These are phyloP conservation scores for Calephelis virginiensis DNA, from an alignment of 1,140 invertebrate species.

Conservation along the genomic window DNA sequence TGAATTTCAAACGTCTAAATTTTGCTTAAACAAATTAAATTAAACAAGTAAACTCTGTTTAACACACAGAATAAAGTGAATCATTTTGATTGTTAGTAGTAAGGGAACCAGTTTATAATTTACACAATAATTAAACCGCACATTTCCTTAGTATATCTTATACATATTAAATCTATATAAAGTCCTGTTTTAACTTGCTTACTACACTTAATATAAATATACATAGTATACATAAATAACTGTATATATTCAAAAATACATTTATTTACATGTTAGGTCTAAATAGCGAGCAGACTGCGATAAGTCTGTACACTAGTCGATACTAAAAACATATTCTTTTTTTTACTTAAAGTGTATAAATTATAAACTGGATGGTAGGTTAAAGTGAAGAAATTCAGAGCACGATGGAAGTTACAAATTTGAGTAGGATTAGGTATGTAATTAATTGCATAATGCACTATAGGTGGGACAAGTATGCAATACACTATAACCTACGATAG, in stretches of 20 bases:
- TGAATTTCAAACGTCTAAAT: too few species aligned
- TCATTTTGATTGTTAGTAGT: slow-evolving; percentile 9
- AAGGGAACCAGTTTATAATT: slow-evolving; percentile 14
- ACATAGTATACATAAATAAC: too few species aligned
- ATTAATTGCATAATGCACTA: slow-evolving; percentile 42
- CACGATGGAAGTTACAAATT: slow-evolving; percentile 78
- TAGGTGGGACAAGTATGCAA: slow-evolving; percentile 74
- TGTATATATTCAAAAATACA: too few species aligned
- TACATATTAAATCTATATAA: background rate
- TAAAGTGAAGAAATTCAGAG: slow-evolving; percentile 56
- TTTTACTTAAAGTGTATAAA: background rate
- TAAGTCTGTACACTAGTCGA: too few species aligned
- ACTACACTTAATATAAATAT: too few species aligned
- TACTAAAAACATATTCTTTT: background rate
- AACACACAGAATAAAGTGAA: slow-evolving; percentile 1
- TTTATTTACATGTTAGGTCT: too few species aligned
- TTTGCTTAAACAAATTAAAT: background rate
- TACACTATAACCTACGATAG: slow-evolving; percentile 34
- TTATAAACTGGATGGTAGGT: slow-evolving; percentile 20
- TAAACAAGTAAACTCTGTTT: background rate
- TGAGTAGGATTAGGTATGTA: slow-evolving; percentile 57
- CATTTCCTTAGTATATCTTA: background rate
- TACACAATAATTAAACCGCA: background rate
- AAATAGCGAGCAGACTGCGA: too few species aligned
- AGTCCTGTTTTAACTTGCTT: background rate